Evolutionary conservation across 2,888 invertebrate genomes (phyloP), one percentile per base, ranked within the genome.

Genomic region (Monoplex corrugatus): DNA sequence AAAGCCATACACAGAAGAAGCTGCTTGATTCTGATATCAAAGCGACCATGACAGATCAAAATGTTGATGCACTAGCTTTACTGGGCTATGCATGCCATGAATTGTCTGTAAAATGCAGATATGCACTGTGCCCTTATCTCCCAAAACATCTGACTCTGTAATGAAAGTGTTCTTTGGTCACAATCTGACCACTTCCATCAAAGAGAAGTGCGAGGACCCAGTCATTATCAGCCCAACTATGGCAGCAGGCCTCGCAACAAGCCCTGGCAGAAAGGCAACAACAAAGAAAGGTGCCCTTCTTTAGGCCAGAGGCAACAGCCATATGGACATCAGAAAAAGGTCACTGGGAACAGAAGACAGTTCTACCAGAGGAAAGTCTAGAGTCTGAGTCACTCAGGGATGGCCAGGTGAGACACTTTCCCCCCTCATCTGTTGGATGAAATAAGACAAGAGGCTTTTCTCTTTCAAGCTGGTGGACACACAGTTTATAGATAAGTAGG

Each of bases 401-500:
- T 16, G 32, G 40, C 8, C 78, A 78, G 78, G 78, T 78, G 78
- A 78, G 38, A 10, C 23, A 16, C 23, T 35, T 38, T 35, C 28
- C 8, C 32, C 38, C 28, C 40, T 78, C 35, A 35, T 8, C 38
- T 38, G 8, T 78, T 78, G 40, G 28, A 78, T 35, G 78, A 78
- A 35, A 35, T 78, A 8, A 78, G 78, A 38, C 6, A 10, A 78
- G 38, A 35, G 23, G 78, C 78, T 78, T 6, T 8, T 3, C 35
- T 23, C 13, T 86, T 72, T 40, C 50, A 86, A 32, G 86, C 43
- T 72, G 86, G 86, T 5, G 38, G 44, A 68, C 44, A 40, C 38
- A 43, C 44, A 86, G 23, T 44, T 43, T 86, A 19, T 72, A 13
- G 13, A 72, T 5, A 10, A 38, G 32, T 86, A 72, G 86, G 57